phyloP scores from a whole-genome alignment of 2,888 invertebrate species.

The Lymantria monacha region DNA sequence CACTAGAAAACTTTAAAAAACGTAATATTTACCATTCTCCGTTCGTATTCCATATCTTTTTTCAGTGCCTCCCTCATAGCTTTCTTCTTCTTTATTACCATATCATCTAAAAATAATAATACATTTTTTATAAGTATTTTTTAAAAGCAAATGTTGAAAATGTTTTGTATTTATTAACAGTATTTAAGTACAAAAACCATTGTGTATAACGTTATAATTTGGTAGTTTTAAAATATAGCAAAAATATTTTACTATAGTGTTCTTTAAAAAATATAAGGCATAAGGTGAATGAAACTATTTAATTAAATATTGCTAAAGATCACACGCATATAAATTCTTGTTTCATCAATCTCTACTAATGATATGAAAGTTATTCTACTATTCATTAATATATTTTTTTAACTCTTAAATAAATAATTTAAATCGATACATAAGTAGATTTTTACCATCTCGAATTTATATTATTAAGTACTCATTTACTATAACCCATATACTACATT shows the following conservation, averaged over 20 bases:
- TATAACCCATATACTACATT: no score
- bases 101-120: slow-evolving; percentile 72
- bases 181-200: background rate
- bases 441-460: no score
- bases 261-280: no score
- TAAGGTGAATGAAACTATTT: slow-evolving; percentile 1
- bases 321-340: slow-evolving; percentile 3
- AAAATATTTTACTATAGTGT: no score
- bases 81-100: slow-evolving; percentile 80
- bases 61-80: slow-evolving; percentile 71
- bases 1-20: background rate
- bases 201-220: no score
- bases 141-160: no score
- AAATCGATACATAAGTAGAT: no score
- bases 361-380: background rate
- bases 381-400: no score
- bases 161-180: no score
- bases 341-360: slow-evolving; percentile 4
- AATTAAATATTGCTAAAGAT: slow-evolving; percentile 7
- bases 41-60: slow-evolving; percentile 71
- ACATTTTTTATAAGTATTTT: background rate
- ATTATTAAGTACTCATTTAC: no score
- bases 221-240: no score
- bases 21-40: slow-evolving; percentile 70
- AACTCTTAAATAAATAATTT: no score